Conservation (phyloP, 2,797 vertebrate species). For the Typhlichthys subterraneus region DNA sequence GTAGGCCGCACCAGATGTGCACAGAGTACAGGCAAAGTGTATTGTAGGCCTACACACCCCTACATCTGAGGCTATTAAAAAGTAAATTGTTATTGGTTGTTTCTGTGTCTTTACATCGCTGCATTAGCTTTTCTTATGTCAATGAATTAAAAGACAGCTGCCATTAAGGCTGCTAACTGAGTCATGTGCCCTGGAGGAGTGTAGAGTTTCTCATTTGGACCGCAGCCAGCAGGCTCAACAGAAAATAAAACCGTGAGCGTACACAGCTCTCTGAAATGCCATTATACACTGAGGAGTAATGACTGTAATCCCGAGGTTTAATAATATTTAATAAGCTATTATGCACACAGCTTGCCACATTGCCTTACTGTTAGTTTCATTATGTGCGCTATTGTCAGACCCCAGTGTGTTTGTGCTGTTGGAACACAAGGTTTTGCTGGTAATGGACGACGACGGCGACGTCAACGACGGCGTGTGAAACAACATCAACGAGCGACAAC, state of each 20-base stretch:
- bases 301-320: background rate
- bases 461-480: background rate
- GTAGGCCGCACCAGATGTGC: slow-evolving; percentile 69
- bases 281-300: slow-evolving; percentile 5
- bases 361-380: slow-evolving; percentile 5
- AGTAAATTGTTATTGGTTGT: slow-evolving; percentile 14
- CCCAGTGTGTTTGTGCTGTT: slow-evolving; percentile 26
- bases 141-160: background rate
- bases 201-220: background rate
- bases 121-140: background rate
- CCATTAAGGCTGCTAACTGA: background rate
- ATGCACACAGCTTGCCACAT: background rate
- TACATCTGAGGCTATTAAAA: slow-evolving; percentile 11
- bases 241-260: background rate
- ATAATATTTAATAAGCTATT: slow-evolving; percentile 3
- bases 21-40: slow-evolving; percentile 17
- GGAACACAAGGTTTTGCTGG: background rate
- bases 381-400: slow-evolving; percentile 3
- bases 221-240: background rate
- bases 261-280: slow-evolving; percentile 9
- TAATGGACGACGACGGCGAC: background rate
- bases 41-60: slow-evolving; percentile 12
- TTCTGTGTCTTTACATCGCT: background rate
- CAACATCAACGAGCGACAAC: slow-evolving; percentile 3
- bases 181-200: background rate